phyloP scores from a whole-genome alignment of 2,797 vertebrate species.

The Pelochelys cantorii region DNA sequence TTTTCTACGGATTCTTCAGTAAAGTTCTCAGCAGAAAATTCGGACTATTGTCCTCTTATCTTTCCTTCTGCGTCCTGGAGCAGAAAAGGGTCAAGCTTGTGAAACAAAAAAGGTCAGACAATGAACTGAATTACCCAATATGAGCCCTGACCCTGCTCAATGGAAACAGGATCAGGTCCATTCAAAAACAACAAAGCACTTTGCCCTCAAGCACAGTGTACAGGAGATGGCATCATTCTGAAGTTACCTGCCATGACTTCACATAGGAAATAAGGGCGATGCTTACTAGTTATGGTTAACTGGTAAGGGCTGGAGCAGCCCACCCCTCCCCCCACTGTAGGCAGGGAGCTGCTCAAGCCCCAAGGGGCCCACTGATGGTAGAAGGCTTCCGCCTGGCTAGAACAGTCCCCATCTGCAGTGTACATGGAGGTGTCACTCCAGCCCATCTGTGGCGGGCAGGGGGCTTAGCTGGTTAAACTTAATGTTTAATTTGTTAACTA shows the following conservation, averaged over 20 bases:
- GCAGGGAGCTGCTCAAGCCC: too few relatives aligned
- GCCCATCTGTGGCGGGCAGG: too few relatives aligned
- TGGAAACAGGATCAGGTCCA: not conserved
- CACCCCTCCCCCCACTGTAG: too few relatives aligned
- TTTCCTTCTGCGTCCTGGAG: not conserved
- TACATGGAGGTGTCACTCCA: too few relatives aligned
- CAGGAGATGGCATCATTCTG: not conserved
- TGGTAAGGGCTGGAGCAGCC: too few relatives aligned
- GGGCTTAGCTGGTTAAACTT: too few relatives aligned
- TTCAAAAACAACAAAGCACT: not conserved
- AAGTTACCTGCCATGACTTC: not conserved
- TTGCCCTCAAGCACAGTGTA: not conserved
- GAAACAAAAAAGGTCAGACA: not conserved
- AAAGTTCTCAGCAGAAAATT: not conserved
- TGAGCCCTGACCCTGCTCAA: not conserved
- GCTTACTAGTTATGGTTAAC: too few relatives aligned
- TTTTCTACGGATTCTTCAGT: not conserved
- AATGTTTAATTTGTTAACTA: too few relatives aligned
- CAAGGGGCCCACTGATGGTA: too few relatives aligned
- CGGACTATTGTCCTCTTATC: not conserved
- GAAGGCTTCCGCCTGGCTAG: too few relatives aligned
- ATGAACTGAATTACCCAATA: not conserved
- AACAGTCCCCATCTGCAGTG: too few relatives aligned
- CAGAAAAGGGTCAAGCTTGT: not conserved
- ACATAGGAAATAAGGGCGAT: too few relatives aligned